phyloP scores from a whole-genome alignment of 2,888 invertebrate genomes.

The Cephus pygmeus region DNA sequence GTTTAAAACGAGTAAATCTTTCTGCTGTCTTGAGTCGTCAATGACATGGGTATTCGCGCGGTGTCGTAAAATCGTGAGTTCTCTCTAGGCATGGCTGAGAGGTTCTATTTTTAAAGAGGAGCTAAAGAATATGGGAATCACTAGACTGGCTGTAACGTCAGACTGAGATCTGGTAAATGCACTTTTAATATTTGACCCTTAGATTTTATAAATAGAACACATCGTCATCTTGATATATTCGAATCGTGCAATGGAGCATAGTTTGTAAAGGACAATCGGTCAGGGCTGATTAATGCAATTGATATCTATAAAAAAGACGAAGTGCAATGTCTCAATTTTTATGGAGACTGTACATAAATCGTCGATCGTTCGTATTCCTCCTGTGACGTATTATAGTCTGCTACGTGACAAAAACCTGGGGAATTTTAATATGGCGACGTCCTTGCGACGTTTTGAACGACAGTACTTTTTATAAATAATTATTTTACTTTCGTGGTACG shows the following conservation, averaged over 20 bases:
- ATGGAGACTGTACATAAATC: constrained; percentile 11
- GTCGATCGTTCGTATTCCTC: constrained; percentile 22
- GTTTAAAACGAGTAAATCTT: neutral
- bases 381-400: constrained; percentile 22
- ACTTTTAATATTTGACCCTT: neutral
- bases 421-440: constrained; percentile 15
- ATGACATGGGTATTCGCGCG: neutral
- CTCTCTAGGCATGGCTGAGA: neutral
- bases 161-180: neutral
- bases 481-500: neutral
- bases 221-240: too few relatives aligned
- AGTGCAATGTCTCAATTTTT: constrained; percentile 18
- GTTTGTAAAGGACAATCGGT: neutral
- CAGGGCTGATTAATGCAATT: neutral
- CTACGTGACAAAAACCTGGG: constrained; percentile 22
- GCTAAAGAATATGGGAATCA: neutral
- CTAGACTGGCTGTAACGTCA: neutral
- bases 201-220: neutral
- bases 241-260: too few relatives aligned
- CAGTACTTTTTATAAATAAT: neutral
- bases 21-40: neutral
- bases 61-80: neutral
- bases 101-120: neutral
- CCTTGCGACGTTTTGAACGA: constrained; percentile 50
- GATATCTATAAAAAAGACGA: neutral